Conservation (phyloP, 1,140 invertebrate genomes). For the Pinna nobilis region DNA sequence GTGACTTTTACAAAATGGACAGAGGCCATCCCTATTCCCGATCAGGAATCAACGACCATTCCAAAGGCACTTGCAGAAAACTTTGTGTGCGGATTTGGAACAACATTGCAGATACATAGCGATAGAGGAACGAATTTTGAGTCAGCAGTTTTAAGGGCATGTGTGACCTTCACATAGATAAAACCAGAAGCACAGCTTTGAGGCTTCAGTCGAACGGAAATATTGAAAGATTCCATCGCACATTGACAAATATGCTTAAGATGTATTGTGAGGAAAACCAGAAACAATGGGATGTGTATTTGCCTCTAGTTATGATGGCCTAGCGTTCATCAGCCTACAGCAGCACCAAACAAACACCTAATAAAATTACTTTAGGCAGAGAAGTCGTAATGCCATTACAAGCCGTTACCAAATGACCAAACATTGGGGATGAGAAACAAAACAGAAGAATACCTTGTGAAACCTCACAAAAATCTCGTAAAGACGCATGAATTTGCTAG, state of each 20-base stretch:
- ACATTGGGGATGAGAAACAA: neutral
- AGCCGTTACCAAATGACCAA: conserved; percentile 9
- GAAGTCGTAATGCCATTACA: conserved; percentile 38
- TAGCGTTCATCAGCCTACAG: conserved; percentile 48
- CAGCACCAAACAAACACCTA: conserved; percentile 47
- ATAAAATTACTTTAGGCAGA: conserved; percentile 46
- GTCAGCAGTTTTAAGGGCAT: conserved; percentile 15
- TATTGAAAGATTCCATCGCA: conserved; percentile 63
- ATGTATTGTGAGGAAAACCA: conserved; percentile 43
- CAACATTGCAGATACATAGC: conserved; percentile 29
- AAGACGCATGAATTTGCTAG: conserved; percentile 26
- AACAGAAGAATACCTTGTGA: conserved; percentile 13
- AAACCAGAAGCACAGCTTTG: conserved; percentile 32
- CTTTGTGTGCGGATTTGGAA: conserved; percentile 40
- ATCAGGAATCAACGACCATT: conserved; percentile 42
- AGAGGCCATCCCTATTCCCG: conserved; percentile 45
- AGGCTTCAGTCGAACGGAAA: conserved; percentile 42
- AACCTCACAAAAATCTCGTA: conserved; percentile 2
- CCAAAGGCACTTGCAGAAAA: conserved; percentile 23
- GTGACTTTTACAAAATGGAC: conserved; percentile 53
- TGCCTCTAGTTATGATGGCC: conserved; percentile 49
- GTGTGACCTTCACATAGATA: conserved; percentile 17
- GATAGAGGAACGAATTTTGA: conserved; percentile 51
- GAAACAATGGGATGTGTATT: conserved; percentile 40
- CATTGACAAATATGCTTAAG: conserved; percentile 45